phyloP scores from a whole-genome alignment of 2,888 invertebrate genomes.

The Aphidoletes aphidimyza region DNA sequence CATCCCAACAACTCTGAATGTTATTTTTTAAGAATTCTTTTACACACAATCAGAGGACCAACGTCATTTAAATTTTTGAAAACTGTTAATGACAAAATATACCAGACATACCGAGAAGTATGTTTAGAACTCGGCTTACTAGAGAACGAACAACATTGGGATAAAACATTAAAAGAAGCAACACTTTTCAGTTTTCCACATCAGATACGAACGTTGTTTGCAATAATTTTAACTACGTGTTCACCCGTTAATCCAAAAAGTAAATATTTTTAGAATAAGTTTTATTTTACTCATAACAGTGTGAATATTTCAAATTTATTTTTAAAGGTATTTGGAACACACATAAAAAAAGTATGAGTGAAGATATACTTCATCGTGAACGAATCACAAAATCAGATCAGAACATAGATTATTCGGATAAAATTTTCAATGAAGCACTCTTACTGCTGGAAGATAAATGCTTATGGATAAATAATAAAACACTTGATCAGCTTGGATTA shows the following conservation, averaged over 20 bases:
- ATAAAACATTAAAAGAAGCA: slow-evolving; percentile 56
- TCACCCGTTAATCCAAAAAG: background rate
- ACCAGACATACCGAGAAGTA: slow-evolving; percentile 56
- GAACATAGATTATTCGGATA: background rate
- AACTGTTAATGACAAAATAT: slow-evolving; percentile 56
- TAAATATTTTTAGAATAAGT: too few species aligned
- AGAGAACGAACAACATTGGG: slow-evolving; percentile 57
- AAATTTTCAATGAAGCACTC: slow-evolving; percentile 56
- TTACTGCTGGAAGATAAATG: background rate
- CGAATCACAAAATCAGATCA: background rate
- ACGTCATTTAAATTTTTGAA: slow-evolving; percentile 61
- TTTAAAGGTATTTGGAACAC: background rate
- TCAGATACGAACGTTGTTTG: slow-evolving; percentile 52
- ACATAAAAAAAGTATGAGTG: slow-evolving; percentile 58
- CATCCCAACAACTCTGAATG: slow-evolving; percentile 62
- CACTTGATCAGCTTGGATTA: slow-evolving; percentile 59
- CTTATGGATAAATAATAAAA: background rate
- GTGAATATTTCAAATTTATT: too few species aligned
- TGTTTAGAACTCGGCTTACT: slow-evolving; percentile 57
- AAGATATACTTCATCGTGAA: background rate
- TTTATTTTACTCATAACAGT: too few species aligned
- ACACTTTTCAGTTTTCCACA: slow-evolving; percentile 58
- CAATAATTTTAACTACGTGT: background rate
- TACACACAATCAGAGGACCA: slow-evolving; percentile 62
- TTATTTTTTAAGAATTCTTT: slow-evolving; percentile 54